A percentile compares a stretch with the other conserved stretches of the same genome.
Evolutionary conservation across 2,888 invertebrate species (phyloP).

Genomic region (Ennomos quercinarius): DNA sequence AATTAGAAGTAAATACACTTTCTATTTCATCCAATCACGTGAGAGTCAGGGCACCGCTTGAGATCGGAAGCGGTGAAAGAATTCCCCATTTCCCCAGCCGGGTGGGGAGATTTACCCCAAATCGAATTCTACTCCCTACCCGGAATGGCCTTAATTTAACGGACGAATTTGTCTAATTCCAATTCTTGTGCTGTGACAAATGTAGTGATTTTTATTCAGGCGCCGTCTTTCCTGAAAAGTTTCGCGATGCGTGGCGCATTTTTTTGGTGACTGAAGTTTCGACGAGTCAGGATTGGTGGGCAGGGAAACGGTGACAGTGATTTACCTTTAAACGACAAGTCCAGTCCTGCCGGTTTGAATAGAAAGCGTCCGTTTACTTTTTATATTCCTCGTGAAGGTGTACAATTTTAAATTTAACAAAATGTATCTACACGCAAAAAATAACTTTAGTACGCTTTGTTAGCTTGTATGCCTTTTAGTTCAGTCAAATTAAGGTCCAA

Average conservation of each 20-base stretch:
- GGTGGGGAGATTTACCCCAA: constrained; percentile 76
- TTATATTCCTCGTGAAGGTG: too few relatives aligned
- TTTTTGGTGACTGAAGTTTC: constrained; percentile 37
- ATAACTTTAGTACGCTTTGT: too few relatives aligned
- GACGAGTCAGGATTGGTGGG: constrained; percentile 21
- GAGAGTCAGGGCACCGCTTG: constrained; percentile 61
- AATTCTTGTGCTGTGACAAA: constrained; percentile 83
- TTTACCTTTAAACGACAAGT: constrained; percentile 7
- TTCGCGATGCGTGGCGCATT: constrained; percentile 46
- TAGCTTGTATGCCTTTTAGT: too few relatives aligned
- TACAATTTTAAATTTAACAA: too few relatives aligned
- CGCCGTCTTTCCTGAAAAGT: constrained; percentile 54
- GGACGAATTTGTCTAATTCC: constrained; percentile 84
- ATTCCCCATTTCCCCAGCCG: constrained; percentile 66
- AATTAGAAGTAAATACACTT: constrained; percentile 82
- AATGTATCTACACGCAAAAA: too few relatives aligned
- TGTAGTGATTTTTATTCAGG: constrained; percentile 80
- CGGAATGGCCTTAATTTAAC: constrained; percentile 82
- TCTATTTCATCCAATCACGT: constrained; percentile 78
- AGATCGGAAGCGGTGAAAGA: constrained; percentile 64
- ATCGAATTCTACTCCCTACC: constrained; percentile 76
- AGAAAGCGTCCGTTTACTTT: background rate
- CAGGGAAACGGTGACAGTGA: constrained; percentile 23
- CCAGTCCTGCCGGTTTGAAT: constrained; percentile 1
- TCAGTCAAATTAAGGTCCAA: too few relatives aligned